phyloP scores from a whole-genome alignment of 64 coral and sea anemone species.

The Orbicella faveolata region DNA sequence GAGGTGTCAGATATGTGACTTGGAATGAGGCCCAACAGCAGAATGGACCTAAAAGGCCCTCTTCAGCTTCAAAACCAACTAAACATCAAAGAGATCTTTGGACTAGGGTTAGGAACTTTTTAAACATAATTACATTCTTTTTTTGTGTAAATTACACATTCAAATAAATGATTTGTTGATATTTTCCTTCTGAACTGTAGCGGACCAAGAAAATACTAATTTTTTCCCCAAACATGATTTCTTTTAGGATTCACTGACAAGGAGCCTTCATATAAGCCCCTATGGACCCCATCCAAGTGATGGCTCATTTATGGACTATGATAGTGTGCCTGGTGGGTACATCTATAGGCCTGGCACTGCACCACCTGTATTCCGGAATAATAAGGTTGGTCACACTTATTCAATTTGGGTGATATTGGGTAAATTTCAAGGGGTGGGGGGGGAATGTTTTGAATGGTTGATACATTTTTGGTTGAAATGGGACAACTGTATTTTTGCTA shows the following conservation, averaged over 20 bases:
- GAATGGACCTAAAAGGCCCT: constrained; percentile 35
- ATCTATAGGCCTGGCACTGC: constrained; percentile 70
- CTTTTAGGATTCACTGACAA: constrained; percentile 40
- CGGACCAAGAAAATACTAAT: too few relatives aligned
- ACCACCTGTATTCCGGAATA: constrained; percentile 40
- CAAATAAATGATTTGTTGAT: not conserved
- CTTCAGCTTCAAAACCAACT: constrained; percentile 16
- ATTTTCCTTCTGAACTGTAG: not conserved
- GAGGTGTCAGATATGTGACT: constrained; percentile 85
- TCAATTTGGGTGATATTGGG: too few relatives aligned
- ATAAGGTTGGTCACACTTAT: constrained; percentile 17
- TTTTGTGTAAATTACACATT: not conserved
- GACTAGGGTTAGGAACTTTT: not conserved
- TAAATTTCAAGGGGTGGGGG: too few relatives aligned
- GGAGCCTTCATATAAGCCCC: constrained; percentile 54
- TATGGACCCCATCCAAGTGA: constrained; percentile 49
- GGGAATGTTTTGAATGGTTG: too few relatives aligned
- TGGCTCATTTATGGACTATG: not conserved
- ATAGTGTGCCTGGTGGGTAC: not conserved
- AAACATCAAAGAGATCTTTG: not conserved
- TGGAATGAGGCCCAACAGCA: constrained; percentile 75
- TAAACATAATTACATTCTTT: too few relatives aligned
- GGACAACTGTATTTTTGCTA: too few relatives aligned
- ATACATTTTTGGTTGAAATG: too few relatives aligned
- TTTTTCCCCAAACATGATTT: not conserved